Percentiles rank a stretch among this genome's conserved stretches.
These are phyloP conservation scores for Anolis carolinensis DNA, from an alignment of 2,113 vertebrate genomes.

Conservation along the genomic window DNA sequence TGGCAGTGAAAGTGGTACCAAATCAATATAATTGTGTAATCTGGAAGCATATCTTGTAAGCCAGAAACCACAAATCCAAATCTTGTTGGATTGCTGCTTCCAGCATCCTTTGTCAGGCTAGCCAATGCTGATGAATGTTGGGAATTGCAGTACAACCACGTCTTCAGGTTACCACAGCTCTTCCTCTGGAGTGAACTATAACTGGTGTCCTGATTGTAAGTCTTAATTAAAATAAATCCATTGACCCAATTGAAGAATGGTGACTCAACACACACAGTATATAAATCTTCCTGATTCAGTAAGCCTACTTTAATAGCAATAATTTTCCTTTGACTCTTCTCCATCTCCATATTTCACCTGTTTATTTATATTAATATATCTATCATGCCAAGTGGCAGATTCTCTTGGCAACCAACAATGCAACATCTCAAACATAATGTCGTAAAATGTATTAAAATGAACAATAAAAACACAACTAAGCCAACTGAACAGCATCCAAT, in stretches of 20 bases:
- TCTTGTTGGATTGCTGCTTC: no score
- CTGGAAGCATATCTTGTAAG: no score
- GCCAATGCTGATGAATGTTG: no score
- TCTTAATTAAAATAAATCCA: not conserved
- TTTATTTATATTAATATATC: slow-evolving; percentile 6
- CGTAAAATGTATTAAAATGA: not conserved
- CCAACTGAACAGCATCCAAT: not conserved
- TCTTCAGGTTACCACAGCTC: no score
- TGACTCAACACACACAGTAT: no score
- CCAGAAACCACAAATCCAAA: no score
- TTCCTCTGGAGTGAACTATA: no score
- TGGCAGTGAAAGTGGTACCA: no score
- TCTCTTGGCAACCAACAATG: not conserved
- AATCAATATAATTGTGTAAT: no score
- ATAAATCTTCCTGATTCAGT: not conserved
- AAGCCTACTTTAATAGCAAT: not conserved
- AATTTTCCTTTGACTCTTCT: not conserved
- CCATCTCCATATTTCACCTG: not conserved
- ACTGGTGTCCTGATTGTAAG: not conserved
- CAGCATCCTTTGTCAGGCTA: no score
- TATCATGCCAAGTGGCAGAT: not conserved
- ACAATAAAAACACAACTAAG: not conserved
- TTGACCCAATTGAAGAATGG: not conserved
- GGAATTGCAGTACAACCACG: no score
- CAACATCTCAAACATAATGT: not conserved